phyloP scores from a whole-genome alignment of 2,797 vertebrate species.

The Gastrophryne carolinensis region DNA sequence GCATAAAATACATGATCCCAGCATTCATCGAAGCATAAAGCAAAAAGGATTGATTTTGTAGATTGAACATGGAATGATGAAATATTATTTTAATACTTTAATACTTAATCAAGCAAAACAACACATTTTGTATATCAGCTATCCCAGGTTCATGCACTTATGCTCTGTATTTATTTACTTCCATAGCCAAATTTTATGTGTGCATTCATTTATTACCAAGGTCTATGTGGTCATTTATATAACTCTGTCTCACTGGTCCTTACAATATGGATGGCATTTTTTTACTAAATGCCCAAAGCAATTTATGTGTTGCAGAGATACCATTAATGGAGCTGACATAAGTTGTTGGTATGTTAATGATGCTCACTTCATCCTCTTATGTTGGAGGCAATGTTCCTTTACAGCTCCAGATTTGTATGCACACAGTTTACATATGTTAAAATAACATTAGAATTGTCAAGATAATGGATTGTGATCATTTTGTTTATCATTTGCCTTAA shows the following conservation, averaged over 20 bases:
- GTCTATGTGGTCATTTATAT: not conserved
- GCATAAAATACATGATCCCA: no score
- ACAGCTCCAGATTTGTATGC: not conserved
- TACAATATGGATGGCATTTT: not conserved
- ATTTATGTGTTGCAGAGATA: not conserved
- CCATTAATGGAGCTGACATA: not conserved
- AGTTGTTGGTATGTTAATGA: not conserved
- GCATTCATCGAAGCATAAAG: no score
- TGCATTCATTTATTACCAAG: not conserved
- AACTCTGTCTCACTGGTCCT: not conserved
- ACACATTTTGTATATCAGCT: no score
- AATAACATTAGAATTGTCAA: not conserved
- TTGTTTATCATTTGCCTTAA: not conserved
- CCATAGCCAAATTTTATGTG: not conserved
- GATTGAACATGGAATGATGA: no score
- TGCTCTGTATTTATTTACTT: not conserved
- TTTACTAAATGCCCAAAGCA: not conserved
- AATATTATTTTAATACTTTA: no score
- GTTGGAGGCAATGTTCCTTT: not conserved
- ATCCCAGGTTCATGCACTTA: no score
- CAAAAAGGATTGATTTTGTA: no score
- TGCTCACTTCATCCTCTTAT: not conserved
- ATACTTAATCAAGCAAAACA: no score
- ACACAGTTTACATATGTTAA: not conserved
- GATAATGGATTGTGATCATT: slow-evolving; percentile 13